These are phyloP conservation scores for Gastrophryne carolinensis DNA, from an alignment of 2,797 vertebrate species.

Conservation along the genomic window DNA sequence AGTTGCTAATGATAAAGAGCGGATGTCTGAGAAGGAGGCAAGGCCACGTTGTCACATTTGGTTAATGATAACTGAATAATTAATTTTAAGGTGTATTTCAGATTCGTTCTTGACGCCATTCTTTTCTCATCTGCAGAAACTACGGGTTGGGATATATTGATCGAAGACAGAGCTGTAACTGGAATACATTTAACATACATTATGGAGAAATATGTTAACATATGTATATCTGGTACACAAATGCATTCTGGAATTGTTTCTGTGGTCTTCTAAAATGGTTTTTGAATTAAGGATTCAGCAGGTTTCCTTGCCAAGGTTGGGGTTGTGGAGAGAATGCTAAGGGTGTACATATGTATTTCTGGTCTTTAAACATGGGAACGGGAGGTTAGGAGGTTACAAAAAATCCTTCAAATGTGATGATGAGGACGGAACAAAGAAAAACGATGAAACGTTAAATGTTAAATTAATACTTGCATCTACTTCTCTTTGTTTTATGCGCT, in stretches of 20 bases:
- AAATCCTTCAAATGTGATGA: not conserved
- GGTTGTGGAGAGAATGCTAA: not conserved
- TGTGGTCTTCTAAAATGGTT: not conserved
- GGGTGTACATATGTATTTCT: not conserved
- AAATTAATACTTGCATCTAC: too few relatives aligned
- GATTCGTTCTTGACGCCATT: not conserved
- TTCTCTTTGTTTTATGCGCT: too few relatives aligned
- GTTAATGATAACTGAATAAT: constrained; percentile 32
- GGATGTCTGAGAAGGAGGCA: constrained; percentile 13
- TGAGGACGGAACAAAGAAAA: not conserved
- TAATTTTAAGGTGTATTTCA: constrained; percentile 29
- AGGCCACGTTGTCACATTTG: constrained; percentile 2
- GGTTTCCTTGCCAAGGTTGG: not conserved
- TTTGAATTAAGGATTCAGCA: not conserved
- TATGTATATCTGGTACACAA: not conserved
- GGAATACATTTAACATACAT: constrained; percentile 18
- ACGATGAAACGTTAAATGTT: too few relatives aligned
- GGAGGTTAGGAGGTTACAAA: not conserved
- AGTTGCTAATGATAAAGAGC: constrained; percentile 57
- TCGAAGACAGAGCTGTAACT: not conserved
- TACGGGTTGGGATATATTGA: constrained; percentile 4
- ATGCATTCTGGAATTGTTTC: not conserved
- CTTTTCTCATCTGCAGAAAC: not conserved
- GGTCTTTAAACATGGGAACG: not conserved
- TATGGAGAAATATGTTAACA: constrained; percentile 13